Conservation (phyloP, 2,797 vertebrate species). For the Danio albolineatus region DNA sequence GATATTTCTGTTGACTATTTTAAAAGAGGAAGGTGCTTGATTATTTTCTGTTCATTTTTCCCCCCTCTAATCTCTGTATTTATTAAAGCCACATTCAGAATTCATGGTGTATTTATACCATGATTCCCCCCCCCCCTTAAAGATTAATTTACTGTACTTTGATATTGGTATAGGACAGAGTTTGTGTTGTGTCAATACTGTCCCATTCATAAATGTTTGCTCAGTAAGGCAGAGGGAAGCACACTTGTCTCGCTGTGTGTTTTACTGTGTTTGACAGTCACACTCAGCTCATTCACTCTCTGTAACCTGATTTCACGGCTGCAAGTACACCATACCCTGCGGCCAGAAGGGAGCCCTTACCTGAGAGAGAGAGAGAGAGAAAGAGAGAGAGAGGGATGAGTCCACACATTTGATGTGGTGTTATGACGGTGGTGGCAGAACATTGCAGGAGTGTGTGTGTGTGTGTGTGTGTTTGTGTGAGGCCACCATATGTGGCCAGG, state of each 20-base stretch:
- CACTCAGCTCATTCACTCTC: constrained; percentile 49
- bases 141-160: constrained; percentile 12
- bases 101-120: neutral
- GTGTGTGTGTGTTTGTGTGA: constrained; percentile 20
- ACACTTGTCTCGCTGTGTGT: constrained; percentile 21
- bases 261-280: constrained; percentile 38
- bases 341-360: constrained; percentile 46
- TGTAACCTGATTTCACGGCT: constrained; percentile 58
- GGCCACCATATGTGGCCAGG: constrained; percentile 73
- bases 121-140: neutral
- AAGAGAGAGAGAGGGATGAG: constrained; percentile 33
- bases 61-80: neutral
- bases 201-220: constrained; percentile 47
- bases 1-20: neutral
- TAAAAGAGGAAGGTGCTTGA: neutral
- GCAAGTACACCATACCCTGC: constrained; percentile 47
- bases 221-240: constrained; percentile 15
- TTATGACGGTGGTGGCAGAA: constrained; percentile 51
- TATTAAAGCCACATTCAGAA: neutral
- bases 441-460: constrained; percentile 5
- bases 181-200: constrained; percentile 3
- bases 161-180: neutral
- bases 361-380: constrained; percentile 51
- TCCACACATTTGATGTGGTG: constrained; percentile 49
- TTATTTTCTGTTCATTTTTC: neutral